Conservation (phyloP, 2,113 vertebrate genomes). For the Thalassarche chlororhynchos region DNA sequence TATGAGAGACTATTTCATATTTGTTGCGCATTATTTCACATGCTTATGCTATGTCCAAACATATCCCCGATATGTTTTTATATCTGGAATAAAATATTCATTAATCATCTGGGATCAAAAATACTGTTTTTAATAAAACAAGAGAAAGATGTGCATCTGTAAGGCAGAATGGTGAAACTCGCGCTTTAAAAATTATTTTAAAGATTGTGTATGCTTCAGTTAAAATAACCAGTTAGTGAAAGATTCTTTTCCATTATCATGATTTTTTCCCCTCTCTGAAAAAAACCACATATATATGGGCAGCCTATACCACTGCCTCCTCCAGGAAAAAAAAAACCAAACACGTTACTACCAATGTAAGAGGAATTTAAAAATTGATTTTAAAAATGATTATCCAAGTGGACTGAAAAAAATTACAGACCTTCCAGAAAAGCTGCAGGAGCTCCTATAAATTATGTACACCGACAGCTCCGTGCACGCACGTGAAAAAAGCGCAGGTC, state of each 20-base stretch:
- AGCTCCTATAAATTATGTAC: background rate
- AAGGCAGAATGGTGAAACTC: background rate
- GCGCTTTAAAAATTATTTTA: background rate
- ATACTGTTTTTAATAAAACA: background rate
- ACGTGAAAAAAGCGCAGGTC: background rate
- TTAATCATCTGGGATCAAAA: background rate
- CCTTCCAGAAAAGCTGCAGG: background rate
- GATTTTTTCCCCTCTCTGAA: background rate
- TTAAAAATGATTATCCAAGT: background rate
- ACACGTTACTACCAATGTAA: fast-evolving
- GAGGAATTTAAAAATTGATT: background rate
- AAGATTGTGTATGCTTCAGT: background rate
- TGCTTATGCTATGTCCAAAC: background rate
- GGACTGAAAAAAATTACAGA: background rate
- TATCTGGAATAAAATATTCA: background rate
- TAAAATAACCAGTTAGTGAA: background rate
- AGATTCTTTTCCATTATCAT: background rate
- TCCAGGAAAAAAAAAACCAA: background rate
- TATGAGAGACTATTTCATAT: background rate
- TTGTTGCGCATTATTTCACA: background rate
- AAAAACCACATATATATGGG: background rate
- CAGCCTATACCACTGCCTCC: background rate
- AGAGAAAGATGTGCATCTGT: background rate
- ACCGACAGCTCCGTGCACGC: fast-evolving
- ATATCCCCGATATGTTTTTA: background rate